These are phyloP conservation scores for Drosophila maculinotata DNA, from an alignment of 2,888 invertebrate genomes.

Conservation along the genomic window DNA sequence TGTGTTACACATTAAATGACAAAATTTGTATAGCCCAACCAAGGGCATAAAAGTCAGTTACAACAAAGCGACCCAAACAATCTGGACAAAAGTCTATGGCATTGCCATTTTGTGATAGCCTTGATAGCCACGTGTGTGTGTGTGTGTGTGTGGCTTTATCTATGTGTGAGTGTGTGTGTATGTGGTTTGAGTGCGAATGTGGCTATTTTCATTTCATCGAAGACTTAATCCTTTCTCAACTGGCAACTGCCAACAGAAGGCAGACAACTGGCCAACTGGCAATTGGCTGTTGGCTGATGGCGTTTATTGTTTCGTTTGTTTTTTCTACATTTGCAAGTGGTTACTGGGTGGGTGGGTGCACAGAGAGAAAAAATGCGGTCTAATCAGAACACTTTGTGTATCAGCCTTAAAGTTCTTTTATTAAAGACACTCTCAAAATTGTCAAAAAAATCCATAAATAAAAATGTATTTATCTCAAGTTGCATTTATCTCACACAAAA, in stretches of 20 bases:
- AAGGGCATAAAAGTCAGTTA: slow-evolving; percentile 17
- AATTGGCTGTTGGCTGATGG: slow-evolving; percentile 49
- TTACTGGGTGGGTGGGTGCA: slow-evolving; percentile 1
- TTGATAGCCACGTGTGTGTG: slow-evolving; percentile 27
- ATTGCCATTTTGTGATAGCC: slow-evolving; percentile 42
- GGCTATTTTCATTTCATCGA: slow-evolving; percentile 63
- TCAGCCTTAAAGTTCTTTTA: too few species aligned
- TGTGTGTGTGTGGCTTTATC: slow-evolving; percentile 10
- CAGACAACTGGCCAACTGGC: slow-evolving; percentile 18
- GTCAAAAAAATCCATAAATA: neutral
- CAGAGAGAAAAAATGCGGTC: neutral
- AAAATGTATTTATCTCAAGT: too few species aligned
- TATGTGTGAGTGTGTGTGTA: slow-evolving; percentile 12
- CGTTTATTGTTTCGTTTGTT: slow-evolving; percentile 45
- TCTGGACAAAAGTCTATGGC: slow-evolving; percentile 55
- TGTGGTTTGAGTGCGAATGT: slow-evolving; percentile 8
- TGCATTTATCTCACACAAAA: too few species aligned
- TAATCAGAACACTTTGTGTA: neutral
- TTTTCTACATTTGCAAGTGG: slow-evolving; percentile 38
- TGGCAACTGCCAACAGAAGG: slow-evolving; percentile 21
- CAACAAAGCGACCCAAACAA: slow-evolving; percentile 32
- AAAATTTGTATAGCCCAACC: neutral
- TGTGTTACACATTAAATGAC: neutral
- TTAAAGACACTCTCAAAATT: too few species aligned
- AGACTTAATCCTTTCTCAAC: slow-evolving; percentile 73